Percentiles rank a stretch among this genome's conserved stretches.
These are phyloP conservation scores for Tribolium madens DNA, from an alignment of 1,140 invertebrate species.

Conservation along the genomic window DNA sequence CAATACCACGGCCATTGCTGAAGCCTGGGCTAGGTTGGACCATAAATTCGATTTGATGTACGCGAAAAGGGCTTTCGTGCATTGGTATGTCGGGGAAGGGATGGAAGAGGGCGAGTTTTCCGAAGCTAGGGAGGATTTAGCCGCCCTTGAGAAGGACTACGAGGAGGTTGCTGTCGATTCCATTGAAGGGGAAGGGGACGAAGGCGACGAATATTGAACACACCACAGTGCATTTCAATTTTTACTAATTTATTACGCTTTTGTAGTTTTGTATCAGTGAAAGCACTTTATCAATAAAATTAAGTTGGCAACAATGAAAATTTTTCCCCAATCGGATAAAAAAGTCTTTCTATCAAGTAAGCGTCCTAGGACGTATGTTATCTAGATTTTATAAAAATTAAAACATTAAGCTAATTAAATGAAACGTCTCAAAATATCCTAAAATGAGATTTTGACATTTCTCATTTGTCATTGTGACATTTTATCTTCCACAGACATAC, in stretches of 20 bases:
- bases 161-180: constrained; percentile 82
- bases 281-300: too few species aligned
- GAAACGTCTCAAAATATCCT: too few species aligned
- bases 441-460: too few species aligned
- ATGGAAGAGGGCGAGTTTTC: constrained; percentile 90
- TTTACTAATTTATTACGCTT: constrained; percentile 53
- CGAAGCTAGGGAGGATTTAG: constrained; percentile 88
- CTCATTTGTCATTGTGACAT: too few species aligned
- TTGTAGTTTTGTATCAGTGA: constrained; percentile 51
- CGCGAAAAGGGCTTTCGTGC: constrained; percentile 86
- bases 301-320: too few species aligned
- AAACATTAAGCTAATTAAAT: too few species aligned
- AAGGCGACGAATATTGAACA: constrained; percentile 77
- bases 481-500: too few species aligned
- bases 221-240: constrained; percentile 45
- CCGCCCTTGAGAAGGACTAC: constrained; percentile 87
- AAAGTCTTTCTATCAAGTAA: too few species aligned
- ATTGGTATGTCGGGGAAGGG: constrained; percentile 89
- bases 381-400: too few species aligned
- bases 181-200: constrained; percentile 78
- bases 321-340: too few species aligned
- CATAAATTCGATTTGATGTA: constrained; percentile 89
- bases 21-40: constrained; percentile 85
- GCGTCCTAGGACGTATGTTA: too few species aligned
- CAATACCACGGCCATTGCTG: constrained; percentile 89